Base-by-base conservation (phyloP, 1,140 invertebrate species). In the Rhagoletis pomonella region DNA sequence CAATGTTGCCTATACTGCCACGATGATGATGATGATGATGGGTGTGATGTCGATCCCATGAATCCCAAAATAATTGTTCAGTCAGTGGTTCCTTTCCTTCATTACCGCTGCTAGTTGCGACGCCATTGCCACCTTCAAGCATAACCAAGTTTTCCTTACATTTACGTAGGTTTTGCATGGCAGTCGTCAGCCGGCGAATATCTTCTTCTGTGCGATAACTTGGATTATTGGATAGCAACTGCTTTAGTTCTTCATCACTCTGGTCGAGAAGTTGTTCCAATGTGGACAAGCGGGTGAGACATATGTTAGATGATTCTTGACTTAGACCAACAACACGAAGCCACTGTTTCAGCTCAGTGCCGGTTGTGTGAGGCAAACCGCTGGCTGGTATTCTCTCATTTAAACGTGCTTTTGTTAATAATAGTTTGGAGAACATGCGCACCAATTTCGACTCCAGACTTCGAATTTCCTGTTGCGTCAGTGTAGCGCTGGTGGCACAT, bases 401-500 rank as follows among this genome's bases (percentile, higher is more conserved):
- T 91, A 97, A 94, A 93, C 96, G 96, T 88, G 95, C 94, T 94
- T 98, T 98, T 39, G 96, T 97, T 86, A 98, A 95, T 89, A 99
- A 94, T 94, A 99, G 97, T 88, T 96, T 96, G 59, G 98, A 97
- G 92, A 98, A 99, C 89, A 98, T 94, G 93, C 98, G 98, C 88
- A 99, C 97, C 86, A 99, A 93, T 94, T 99, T 99, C 55, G 97
- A 97, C 96, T 99, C 98, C 77, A 98, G 94, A 85, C 97, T 97
- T 89, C 98, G 95, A 91, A 99, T 99, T 95, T 99, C 98, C 92
- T 98, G 97, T 92, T 98, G 97, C 64, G 98, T 99, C 88, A 99
- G 95, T 93, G 98, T 97, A 69, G 96, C 97, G 93, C 96, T 98
- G 85, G 97, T 97, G 39, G 96, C 96, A 94, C 98, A 99, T 94